These are phyloP conservation scores for Lasioglossum pauxillum DNA, from an alignment of 2,888 invertebrate species.

Conservation along the genomic window DNA sequence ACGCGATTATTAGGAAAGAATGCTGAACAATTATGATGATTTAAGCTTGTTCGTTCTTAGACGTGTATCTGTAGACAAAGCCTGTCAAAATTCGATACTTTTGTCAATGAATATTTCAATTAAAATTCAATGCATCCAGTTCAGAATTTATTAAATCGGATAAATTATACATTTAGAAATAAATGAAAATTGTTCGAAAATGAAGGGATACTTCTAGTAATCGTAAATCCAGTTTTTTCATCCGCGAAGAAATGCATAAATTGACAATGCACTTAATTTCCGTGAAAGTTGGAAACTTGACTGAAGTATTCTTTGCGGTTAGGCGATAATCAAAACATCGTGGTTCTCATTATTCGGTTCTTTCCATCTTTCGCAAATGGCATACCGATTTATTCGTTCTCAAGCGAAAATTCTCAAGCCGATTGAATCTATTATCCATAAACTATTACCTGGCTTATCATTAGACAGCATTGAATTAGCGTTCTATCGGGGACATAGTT, in stretches of 20 bases:
- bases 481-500: not conserved
- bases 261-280: constrained; percentile 39
- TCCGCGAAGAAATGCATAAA: constrained; percentile 6
- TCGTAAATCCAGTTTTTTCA: not conserved
- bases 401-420: not conserved
- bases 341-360: constrained; percentile 35
- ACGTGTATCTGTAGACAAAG: not conserved
- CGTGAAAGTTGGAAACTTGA: constrained; percentile 49
- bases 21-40: constrained; percentile 3
- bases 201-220: not conserved
- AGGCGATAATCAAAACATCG: constrained; percentile 49
- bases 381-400: not conserved
- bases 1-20: constrained; percentile 10
- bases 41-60: not conserved
- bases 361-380: constrained; percentile 18
- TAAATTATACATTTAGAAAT: not conserved
- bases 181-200: not conserved
- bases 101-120: not conserved
- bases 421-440: not conserved
- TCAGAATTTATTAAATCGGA: not conserved
- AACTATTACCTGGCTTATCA: not conserved
- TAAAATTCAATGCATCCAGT: not conserved
- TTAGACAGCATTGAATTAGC: not conserved
- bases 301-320: constrained; percentile 48
- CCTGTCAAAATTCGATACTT: not conserved